Conservation (phyloP, 2,113 vertebrate species). For the Rhea americana region DNA sequence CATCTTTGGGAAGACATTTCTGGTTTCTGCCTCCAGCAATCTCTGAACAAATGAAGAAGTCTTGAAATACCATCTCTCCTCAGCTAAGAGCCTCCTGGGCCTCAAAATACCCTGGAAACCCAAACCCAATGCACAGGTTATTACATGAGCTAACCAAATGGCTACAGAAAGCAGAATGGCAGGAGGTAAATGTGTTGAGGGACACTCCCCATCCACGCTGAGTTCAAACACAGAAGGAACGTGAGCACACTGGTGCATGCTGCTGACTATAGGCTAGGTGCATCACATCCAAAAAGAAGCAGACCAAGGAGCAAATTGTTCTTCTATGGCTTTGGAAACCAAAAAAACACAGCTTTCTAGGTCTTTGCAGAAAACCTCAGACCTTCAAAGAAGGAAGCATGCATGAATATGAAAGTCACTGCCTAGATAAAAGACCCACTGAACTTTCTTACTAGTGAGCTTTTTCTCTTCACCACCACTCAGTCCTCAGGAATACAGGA, state of each 20-base stretch:
- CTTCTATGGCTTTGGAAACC: background rate
- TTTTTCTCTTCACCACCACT: fast-evolving
- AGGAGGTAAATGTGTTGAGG: background rate
- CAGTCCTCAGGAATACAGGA: background rate
- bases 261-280: fast-evolving
- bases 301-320: background rate
- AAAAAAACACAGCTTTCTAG: background rate
- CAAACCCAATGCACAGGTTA: background rate
- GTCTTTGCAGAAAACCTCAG: background rate
- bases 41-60: background rate
- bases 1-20: background rate
- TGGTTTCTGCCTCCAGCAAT: background rate
- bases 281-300: fast-evolving
- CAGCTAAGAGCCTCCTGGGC: background rate
- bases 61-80: background rate
- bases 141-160: background rate
- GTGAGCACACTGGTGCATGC: fast-evolving
- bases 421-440: background rate
- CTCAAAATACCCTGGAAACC: background rate
- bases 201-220: background rate
- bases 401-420: background rate
- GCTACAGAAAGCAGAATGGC: background rate
- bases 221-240: fast-evolving
- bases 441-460: background rate
- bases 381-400: background rate